Percentiles rank a stretch among this genome's conserved stretches.
These are phyloP conservation scores for Epistrophe eligans DNA, from an alignment of 2,888 invertebrate genomes.

Conservation along the genomic window DNA sequence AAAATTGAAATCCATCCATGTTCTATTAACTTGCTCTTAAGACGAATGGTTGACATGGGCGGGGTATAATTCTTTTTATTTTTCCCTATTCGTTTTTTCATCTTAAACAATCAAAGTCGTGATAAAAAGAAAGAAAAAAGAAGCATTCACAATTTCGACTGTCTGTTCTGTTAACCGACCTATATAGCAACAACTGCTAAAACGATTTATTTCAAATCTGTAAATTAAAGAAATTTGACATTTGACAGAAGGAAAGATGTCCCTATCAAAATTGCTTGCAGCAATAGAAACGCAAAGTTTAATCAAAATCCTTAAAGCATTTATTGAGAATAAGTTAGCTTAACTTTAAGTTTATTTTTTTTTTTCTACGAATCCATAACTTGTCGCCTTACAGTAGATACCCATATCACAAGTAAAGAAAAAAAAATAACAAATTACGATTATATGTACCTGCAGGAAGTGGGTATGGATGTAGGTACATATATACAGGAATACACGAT, in stretches of 20 bases:
- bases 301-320: not conserved
- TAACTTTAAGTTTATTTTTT: not conserved
- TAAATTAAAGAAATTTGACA: too few species aligned
- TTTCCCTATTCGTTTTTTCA: too few species aligned
- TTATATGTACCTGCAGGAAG: constrained; percentile 18
- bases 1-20: not conserved
- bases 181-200: too few species aligned
- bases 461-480: not conserved
- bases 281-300: not conserved
- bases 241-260: too few species aligned
- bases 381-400: not conserved
- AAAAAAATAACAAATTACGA: constrained; percentile 17
- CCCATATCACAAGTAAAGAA: not conserved
- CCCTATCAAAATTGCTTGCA: not conserved
- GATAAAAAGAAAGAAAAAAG: too few species aligned
- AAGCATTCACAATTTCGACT: too few species aligned
- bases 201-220: too few species aligned
- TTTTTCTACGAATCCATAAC: constrained; percentile 9
- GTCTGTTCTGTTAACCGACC: too few species aligned
- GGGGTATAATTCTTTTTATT: too few species aligned
- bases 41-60: too few species aligned
- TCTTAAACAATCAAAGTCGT: too few species aligned
- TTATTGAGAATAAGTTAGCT: not conserved
- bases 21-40: not conserved
- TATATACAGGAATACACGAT: not conserved